Percentiles rank a stretch among this genome's conserved stretches.
These are phyloP conservation scores for Apodemus speciosus DNA, from an alignment of 2,113 vertebrate genomes.

Conservation along the genomic window DNA sequence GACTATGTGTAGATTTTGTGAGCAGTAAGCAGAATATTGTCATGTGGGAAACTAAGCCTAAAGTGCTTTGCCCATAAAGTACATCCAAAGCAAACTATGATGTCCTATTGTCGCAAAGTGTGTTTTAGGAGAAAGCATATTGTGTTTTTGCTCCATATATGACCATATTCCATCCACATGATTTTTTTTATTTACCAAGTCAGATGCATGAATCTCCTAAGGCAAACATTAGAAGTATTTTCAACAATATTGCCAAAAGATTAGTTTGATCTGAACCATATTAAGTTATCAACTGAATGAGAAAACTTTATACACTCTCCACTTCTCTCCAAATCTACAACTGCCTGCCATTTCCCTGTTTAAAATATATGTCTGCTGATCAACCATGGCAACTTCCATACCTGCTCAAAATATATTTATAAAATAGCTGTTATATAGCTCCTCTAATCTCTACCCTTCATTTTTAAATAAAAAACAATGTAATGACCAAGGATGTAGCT, in stretches of 20 bases:
- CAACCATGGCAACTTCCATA: background rate
- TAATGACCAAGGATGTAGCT: background rate
- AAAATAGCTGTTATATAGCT: background rate
- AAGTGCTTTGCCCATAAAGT: background rate
- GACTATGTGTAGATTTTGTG: background rate
- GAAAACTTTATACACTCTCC: background rate
- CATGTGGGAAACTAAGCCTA: background rate
- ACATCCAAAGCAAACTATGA: background rate
- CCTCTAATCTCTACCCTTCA: background rate
- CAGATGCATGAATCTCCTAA: background rate
- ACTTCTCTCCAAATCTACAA: background rate
- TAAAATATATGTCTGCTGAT: background rate
- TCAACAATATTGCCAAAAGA: background rate
- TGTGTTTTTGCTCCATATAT: background rate
- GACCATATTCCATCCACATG: background rate
- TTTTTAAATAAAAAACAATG: slow-evolving; percentile 2
- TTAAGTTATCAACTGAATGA: background rate
- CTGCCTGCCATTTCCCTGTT: background rate
- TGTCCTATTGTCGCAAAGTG: background rate
- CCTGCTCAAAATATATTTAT: background rate
- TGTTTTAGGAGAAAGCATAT: background rate
- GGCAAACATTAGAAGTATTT: background rate
- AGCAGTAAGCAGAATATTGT: background rate
- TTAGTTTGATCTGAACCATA: background rate
- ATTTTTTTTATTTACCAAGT: background rate